Evolutionary conservation across 2,888 invertebrate species (phyloP), one percentile per base, ranked within the genome.

Genomic region (Belgica antarctica): DNA sequence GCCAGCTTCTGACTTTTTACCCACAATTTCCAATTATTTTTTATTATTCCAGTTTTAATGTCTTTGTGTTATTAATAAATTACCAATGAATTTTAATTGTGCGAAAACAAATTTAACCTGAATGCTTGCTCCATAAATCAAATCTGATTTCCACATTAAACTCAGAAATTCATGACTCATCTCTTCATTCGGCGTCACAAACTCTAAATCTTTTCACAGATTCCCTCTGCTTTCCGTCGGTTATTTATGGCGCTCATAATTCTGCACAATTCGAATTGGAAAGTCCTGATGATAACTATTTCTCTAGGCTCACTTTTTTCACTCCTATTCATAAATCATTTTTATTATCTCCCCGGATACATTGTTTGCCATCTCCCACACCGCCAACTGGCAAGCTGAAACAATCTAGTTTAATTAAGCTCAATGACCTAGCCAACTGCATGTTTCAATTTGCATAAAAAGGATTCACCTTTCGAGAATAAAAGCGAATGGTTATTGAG

Each of bases 261-360:
- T 59, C 27, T 59, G 1, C 27, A 27, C 59, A 59, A 59, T 27
- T 59, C 27, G 27, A 59, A 25, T 59, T 59, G 59, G 25, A 19
- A 59, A 25, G 25, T 59, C 15, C 27, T 59, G 25, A 27, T 22
- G 25, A 59, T 19, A 52, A 52, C 19, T 52, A 12, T 15, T 25
- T 59, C 27, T 12, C 27, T n/a, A n/a, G 27, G 27, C 4, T 2
- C 59, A 27, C 59, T 22, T 5, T 27, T 27, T 27, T 59, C 22
- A n/a, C 59, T n/a, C n/a, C n/a, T 59, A 59, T 59, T 59, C 25
- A 59, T 59, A 59, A 59, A 59, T 59, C 24, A 59, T 19, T 59
- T 59, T 59, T 59, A 59, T 59, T 59, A 59, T 59, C 59, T 59
- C 22, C n/a, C 59, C 27, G 3, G 59, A n/a, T n/a, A n/a, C n/a